Base-by-base conservation (phyloP, 1,140 invertebrate species). In the Drosophila paulistorum region DNA sequence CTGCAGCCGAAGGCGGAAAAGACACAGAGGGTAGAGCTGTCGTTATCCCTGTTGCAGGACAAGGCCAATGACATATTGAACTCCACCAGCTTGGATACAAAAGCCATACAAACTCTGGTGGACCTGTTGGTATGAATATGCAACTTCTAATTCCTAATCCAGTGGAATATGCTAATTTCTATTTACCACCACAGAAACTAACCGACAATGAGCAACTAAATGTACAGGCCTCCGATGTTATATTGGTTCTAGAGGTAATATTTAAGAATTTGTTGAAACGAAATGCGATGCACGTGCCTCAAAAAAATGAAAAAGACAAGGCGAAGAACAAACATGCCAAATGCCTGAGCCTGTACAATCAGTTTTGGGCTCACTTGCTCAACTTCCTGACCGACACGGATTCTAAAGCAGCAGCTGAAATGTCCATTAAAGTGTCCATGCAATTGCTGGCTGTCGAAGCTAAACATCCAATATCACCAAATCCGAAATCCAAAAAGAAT, bases 381-480 rank as follows among this genome's bases (percentile, higher is more conserved):
- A 6, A 10, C 0, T 54, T 62, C 7, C 14, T 89, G 5, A 60
- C 45, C 0, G 20, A 62, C 9, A 65, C n/a, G 7, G 13, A 68
- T n/a, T 13, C 33, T 0, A 77, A 90, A 26, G 48, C 76, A 37
- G 11, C 30, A 2, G 64, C 17, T 11, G 45, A n/a, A 45, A 17
- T 48, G 26, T 68, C 66, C 0, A 91, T 96, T 0, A 93, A 94
- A 3, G 95, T 95, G 2, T 93, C 94, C 10, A 94, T 96, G 92
- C 95, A 95, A 74, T 72, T 96, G 26, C 90, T 96, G 71, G 92
- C 94, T 14, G 93, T 93, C 23, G 95, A 96, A 92, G 95, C 94
- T n/a, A 94, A 93, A 81, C 91, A 93, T 80, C 94, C 94, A 0
- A 73, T 95, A n/a, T 94, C 95, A 71, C 30, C 74, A 71, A 51